Evolutionary conservation across 2,888 invertebrate genomes (phyloP).

Genomic region (Elmis aenea): DNA sequence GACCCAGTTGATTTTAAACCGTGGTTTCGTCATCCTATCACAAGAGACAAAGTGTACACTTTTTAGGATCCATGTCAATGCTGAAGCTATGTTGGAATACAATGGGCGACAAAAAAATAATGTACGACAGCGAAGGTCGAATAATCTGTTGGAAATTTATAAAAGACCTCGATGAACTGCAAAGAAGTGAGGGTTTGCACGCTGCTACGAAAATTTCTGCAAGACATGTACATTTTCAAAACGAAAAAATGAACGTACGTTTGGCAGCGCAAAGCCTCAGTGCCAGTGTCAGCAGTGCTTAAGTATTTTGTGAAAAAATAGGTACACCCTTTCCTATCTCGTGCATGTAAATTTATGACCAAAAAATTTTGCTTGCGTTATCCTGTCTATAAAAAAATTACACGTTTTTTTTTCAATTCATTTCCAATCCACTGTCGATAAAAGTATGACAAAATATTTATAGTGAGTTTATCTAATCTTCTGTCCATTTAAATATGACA

Average conservation of each 20-base stretch:
- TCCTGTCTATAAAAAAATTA: no score
- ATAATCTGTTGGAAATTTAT: background rate
- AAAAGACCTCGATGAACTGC: background rate
- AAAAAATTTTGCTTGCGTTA: no score
- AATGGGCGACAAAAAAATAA: background rate
- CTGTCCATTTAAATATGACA: no score
- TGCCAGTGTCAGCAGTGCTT: constrained; percentile 2
- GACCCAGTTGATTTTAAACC: background rate
- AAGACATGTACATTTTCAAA: background rate
- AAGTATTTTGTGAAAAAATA: background rate
- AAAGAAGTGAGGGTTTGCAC: background rate
- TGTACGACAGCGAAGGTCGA: background rate
- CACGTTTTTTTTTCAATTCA: no score
- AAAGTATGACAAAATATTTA: no score
- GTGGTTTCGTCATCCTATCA: constrained; percentile 8
- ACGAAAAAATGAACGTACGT: constrained; percentile 3
- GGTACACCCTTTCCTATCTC: no score
- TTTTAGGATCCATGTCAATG: no score
- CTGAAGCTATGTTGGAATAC: constrained; percentile 1
- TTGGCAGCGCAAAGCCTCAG: constrained; percentile 1
- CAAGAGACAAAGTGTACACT: background rate
- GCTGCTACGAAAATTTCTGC: background rate
- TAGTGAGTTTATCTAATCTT: no score
- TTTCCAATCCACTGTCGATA: no score
- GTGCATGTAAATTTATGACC: no score